These are phyloP conservation scores for Lacerta agilis DNA, from an alignment of 2,797 vertebrate species.

Conservation along the genomic window DNA sequence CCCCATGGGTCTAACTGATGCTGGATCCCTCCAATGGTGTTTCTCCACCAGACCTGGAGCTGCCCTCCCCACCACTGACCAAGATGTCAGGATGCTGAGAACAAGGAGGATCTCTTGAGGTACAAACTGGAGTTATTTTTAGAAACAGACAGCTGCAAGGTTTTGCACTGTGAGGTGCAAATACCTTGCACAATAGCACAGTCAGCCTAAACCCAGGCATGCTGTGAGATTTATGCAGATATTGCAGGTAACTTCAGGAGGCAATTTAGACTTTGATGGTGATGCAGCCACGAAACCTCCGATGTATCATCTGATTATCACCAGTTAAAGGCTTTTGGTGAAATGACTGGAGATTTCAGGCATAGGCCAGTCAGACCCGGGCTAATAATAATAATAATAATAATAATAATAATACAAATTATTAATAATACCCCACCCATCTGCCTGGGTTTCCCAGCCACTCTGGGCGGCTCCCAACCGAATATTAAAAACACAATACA, in stretches of 20 bases:
- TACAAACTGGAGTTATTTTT: constrained; percentile 13
- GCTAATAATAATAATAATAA: too few relatives aligned
- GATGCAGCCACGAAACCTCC: neutral
- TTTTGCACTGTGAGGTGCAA: constrained; percentile 1
- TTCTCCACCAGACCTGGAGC: neutral
- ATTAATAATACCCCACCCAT: too few relatives aligned
- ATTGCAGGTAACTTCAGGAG: neutral
- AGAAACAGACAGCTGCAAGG: neutral
- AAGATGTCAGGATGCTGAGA: neutral
- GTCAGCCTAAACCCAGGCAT: neutral
- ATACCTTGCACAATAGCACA: neutral
- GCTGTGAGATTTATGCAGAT: constrained; percentile 1
- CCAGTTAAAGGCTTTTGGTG: neutral
- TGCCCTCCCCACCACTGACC: neutral
- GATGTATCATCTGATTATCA: neutral
- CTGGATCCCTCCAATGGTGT: neutral
- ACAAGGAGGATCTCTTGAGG: neutral
- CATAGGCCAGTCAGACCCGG: neutral
- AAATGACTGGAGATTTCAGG: too few relatives aligned
- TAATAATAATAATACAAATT: too few relatives aligned
- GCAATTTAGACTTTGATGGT: neutral
- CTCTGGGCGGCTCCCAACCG: too few relatives aligned
- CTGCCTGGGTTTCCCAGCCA: too few relatives aligned
- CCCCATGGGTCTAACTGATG: too few relatives aligned
- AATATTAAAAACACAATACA: too few relatives aligned